Percentiles rank a stretch among this genome's conserved stretches.
These are phyloP conservation scores for Poeciliopsis paucimaculata DNA, from an alignment of 2,797 vertebrate genomes.

Conservation along the genomic window DNA sequence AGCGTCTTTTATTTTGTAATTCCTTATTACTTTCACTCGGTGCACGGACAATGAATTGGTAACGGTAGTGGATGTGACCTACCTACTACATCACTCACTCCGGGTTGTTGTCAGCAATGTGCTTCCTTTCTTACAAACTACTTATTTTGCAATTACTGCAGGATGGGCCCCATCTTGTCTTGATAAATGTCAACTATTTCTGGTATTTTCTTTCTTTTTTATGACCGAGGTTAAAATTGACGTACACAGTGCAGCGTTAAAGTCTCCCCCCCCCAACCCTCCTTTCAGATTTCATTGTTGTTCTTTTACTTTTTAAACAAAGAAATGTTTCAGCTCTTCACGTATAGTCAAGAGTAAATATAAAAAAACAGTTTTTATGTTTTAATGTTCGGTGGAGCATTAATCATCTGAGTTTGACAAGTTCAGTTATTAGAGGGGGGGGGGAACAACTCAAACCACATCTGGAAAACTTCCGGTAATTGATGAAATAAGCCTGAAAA, in stretches of 20 bases:
- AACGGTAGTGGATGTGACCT: conserved; percentile 52
- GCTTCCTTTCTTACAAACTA: conserved; percentile 11
- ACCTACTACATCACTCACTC: conserved; percentile 38
- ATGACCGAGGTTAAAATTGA: neutral
- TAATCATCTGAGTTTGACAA: no score
- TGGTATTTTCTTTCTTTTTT: neutral
- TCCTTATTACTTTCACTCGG: conserved; percentile 69
- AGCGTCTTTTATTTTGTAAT: conserved; percentile 73
- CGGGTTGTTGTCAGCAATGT: conserved; percentile 34
- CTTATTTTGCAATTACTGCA: conserved; percentile 15
- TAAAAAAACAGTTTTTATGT: neutral
- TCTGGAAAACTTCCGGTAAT: neutral
- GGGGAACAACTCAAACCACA: neutral
- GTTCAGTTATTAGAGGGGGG: neutral
- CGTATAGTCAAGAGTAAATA: neutral
- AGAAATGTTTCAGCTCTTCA: neutral
- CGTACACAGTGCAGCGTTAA: neutral
- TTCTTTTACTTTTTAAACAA: neutral
- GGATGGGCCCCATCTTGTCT: neutral
- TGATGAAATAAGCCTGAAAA: neutral
- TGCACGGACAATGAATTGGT: conserved; percentile 58
- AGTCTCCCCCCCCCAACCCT: neutral
- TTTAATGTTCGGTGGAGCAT: no score
- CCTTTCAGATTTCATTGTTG: neutral
- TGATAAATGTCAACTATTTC: conserved; percentile 10